These are phyloP conservation scores for Xylota sylvarum DNA, from an alignment of 2,888 invertebrate genomes.

Conservation along the genomic window DNA sequence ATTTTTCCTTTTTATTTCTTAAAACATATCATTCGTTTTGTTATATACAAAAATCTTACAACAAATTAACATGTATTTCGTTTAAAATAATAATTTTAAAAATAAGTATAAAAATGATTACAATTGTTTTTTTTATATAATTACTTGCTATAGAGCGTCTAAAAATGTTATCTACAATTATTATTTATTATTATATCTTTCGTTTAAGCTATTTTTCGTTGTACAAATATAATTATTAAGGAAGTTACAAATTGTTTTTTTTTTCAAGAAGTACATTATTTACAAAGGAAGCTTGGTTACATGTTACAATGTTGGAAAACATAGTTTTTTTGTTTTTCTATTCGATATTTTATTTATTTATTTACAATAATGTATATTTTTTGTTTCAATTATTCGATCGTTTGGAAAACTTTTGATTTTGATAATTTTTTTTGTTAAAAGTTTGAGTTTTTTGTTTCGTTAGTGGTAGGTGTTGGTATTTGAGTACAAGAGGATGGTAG, in stretches of 20 bases:
- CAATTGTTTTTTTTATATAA: slow-evolving; percentile 15
- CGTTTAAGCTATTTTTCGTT: slow-evolving; percentile 25
- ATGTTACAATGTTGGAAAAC: slow-evolving; percentile 57
- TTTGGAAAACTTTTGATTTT: slow-evolving; percentile 34
- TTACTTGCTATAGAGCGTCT: slow-evolving; percentile 23
- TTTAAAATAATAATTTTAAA: slow-evolving; percentile 41
- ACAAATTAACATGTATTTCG: slow-evolving; percentile 63
- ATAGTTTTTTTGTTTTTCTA: slow-evolving; percentile 1
- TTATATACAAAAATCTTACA: slow-evolving; percentile 70
- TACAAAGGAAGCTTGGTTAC: slow-evolving; percentile 67
- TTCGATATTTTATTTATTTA: background rate
- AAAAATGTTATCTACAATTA: slow-evolving; percentile 29
- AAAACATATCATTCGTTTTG: slow-evolving; percentile 37
- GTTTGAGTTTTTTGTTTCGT: background rate
- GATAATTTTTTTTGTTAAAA: background rate
- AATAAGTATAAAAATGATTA: slow-evolving; percentile 65
- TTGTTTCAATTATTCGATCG: background rate
- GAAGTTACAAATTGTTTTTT: slow-evolving; percentile 27
- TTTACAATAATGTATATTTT: slow-evolving; percentile 11
- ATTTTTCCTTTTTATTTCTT: slow-evolving; percentile 13
- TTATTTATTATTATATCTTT: too few relatives aligned
- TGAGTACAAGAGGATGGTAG: too few relatives aligned
- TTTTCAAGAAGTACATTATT: slow-evolving; percentile 33
- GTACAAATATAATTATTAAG: slow-evolving; percentile 36
- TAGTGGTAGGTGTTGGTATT: too few relatives aligned